Conservation (phyloP, 2,797 vertebrate genomes). For the Onychomys arenicola region DNA sequence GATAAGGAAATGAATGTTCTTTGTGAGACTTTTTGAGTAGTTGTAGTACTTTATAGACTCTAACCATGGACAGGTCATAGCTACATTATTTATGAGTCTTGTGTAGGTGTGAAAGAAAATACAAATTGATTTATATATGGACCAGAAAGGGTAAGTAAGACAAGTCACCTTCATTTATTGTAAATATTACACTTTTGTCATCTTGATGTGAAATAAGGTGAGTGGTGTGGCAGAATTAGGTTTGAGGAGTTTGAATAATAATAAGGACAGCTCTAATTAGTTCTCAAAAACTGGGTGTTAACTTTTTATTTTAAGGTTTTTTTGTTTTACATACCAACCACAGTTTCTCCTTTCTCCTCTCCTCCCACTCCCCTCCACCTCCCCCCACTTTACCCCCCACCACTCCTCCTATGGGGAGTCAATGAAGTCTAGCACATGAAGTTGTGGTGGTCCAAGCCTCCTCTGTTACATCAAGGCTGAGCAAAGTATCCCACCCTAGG, state of each 20-base stretch:
- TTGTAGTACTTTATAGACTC: neutral
- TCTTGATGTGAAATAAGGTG: conserved; percentile 8
- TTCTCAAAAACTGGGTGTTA: neutral
- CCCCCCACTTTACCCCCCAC: no score
- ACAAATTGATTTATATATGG: neutral
- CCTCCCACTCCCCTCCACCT: no score
- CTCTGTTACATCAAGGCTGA: no score
- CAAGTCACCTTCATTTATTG: neutral
- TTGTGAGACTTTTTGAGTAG: neutral
- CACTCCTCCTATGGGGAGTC: no score
- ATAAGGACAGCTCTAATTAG: neutral
- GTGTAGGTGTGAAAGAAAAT: conserved; percentile 24
- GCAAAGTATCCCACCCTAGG: no score
- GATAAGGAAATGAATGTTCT: conserved; percentile 12
- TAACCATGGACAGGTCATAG: neutral
- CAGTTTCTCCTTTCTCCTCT: no score
- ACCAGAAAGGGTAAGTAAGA: neutral
- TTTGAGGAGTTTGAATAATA: conserved; percentile 56
- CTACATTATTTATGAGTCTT: neutral
- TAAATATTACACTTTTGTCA: neutral
- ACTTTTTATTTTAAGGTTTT: no score
- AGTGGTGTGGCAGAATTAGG: neutral
- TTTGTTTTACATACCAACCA: no score
- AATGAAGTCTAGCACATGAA: no score
- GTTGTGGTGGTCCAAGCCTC: no score